Evolutionary conservation across 2,888 invertebrate genomes (phyloP), one percentile per base, ranked within the genome.

Genomic region (Cryptocephalus moraei): DNA sequence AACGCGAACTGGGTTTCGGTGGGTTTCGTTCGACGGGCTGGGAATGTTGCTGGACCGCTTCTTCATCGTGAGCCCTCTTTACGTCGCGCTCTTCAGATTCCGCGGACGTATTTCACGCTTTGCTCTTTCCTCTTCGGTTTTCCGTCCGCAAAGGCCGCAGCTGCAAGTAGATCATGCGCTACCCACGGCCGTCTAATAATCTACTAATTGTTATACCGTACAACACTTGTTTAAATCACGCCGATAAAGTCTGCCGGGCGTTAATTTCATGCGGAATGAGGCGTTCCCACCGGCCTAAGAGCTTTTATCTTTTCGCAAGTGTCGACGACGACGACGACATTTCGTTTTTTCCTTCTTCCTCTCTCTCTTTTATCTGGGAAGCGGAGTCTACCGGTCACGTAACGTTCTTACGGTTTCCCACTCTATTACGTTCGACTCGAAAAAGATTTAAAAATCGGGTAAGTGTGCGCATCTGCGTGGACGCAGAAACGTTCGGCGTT

Each of bases 21-120:
- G 53, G 39, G 57, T 57, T 59, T 58, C 58, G 54, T 56, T 56
- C 56, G 52, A 44, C 39, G 13, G 22, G 55, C 51, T 57, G 63
- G 59, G 63, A 36, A 39, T 40, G 40, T 40, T 40, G 40, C 40
- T 13, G 40, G 40, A 40, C 40, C 40, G 40, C 40, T 40, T 40
- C 40, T 40, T 40, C 40, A 13, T 3, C 40, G 10, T 36, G 12
- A 10, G 40, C 40, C 40, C 40, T n/a, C 40, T 12, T 40, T 13
- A 10, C 40, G 10, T 13, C 40, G 12, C 40, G 4, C 13, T 10
- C 13, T 13, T 12, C 14, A 22, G 40, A 40, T 40, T 40, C 40
- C 40, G 22, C 40, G 10, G 12, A 40, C 12, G 22, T 40, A 14
- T 22, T 40, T 40, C 40, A 40, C 40, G 40, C 40, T 33, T 39